phyloP scores from a whole-genome alignment of 2,113 vertebrate species.

The Chaetops frenatus region DNA sequence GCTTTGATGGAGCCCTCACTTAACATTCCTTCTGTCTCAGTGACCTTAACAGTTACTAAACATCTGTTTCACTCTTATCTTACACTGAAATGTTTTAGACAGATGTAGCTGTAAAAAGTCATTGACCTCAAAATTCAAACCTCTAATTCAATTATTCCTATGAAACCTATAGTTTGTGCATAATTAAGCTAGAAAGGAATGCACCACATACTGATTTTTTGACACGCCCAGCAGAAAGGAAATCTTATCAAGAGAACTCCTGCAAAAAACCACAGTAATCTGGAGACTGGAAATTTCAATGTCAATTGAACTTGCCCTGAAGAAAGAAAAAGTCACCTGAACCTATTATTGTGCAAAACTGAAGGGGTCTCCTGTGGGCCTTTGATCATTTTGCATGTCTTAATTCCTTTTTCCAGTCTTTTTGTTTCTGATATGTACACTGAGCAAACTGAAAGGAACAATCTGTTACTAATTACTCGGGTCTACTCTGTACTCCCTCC shows the following conservation, averaged over 20 bases:
- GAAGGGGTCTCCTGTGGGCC: background rate
- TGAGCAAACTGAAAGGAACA: background rate
- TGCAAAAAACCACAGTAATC: background rate
- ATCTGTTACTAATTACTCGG: background rate
- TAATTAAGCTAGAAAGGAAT: constrained; percentile 42
- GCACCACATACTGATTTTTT: background rate
- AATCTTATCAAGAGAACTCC: background rate
- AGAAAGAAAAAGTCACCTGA: constrained; percentile 4
- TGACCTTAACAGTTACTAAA: constrained; percentile 51
- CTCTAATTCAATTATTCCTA: constrained; percentile 62
- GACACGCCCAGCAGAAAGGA: background rate
- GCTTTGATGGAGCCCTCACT: background rate
- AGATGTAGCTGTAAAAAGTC: constrained; percentile 48
- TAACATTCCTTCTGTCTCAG: constrained; percentile 43
- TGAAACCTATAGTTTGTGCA: constrained; percentile 34
- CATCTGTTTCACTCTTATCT: constrained; percentile 51
- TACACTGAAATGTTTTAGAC: constrained; percentile 34
- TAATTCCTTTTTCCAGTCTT: background rate
- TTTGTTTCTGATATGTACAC: background rate
- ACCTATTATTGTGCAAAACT: background rate
- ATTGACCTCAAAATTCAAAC: constrained; percentile 55
- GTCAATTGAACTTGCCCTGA: background rate
- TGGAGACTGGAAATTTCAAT: background rate
- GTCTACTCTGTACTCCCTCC: background rate
- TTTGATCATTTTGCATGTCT: constrained; percentile 13